phyloP scores from a whole-genome alignment of 2,888 invertebrate species.

The Tillus elongatus region DNA sequence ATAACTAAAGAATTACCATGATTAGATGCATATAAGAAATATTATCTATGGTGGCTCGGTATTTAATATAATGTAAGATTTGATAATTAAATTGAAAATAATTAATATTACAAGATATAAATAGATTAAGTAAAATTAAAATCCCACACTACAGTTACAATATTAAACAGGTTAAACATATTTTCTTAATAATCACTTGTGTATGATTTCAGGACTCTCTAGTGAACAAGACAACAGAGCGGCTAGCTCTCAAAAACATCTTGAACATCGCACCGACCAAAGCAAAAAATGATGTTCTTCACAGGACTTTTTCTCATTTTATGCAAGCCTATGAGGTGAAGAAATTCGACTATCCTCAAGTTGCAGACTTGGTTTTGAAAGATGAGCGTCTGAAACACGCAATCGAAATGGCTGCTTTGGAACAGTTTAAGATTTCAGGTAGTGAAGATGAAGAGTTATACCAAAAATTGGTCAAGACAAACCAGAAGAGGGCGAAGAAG shows the following conservation, averaged over 20 bases:
- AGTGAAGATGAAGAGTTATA: constrained; percentile 42
- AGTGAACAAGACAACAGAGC: constrained; percentile 47
- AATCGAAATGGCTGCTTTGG: constrained; percentile 58
- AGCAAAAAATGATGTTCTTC: constrained; percentile 48
- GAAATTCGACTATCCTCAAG: constrained; percentile 60
- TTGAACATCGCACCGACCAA: constrained; percentile 48
- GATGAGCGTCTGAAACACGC: constrained; percentile 64
- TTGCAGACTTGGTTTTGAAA: constrained; percentile 51
- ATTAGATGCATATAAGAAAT: no score
- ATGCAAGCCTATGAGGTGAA: constrained; percentile 57
- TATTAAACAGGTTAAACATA: no score
- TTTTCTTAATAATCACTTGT: no score
- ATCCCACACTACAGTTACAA: no score
- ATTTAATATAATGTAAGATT: no score
- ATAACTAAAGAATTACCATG: no score
- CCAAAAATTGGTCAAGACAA: constrained; percentile 47
- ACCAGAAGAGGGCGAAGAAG: constrained; percentile 57
- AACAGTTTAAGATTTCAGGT: constrained; percentile 37
- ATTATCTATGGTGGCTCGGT: no score
- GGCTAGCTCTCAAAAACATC: constrained; percentile 49
- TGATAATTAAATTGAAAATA: no score
- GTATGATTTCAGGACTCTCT: constrained; percentile 49
- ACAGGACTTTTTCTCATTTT: constrained; percentile 54
- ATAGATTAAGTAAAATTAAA: no score
- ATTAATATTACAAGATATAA: no score